phyloP scores from a whole-genome alignment of 2,797 vertebrate species.

The Percopsis omiscomaycus region DNA sequence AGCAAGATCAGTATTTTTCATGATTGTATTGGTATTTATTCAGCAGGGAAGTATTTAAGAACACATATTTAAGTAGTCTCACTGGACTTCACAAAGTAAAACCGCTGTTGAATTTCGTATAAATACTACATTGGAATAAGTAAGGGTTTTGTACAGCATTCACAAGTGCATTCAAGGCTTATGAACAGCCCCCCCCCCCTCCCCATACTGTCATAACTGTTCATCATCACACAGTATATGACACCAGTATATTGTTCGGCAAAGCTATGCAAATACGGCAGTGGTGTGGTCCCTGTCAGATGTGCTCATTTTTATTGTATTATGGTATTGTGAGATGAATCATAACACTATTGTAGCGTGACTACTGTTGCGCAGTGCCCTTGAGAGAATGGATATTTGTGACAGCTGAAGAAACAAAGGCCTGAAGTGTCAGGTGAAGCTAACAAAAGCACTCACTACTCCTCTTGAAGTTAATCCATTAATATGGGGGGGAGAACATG shows the following conservation, averaged over 20 bases:
- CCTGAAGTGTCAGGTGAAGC: slow-evolving; percentile 33
- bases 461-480: slow-evolving; percentile 39
- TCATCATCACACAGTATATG: slow-evolving; percentile 64
- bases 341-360: slow-evolving; percentile 14
- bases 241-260: slow-evolving; percentile 63
- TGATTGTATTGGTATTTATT: slow-evolving; percentile 73
- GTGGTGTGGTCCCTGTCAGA: slow-evolving; percentile 65
- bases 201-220: slow-evolving; percentile 28
- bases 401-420: slow-evolving; percentile 34
- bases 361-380: slow-evolving; percentile 38
- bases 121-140: slow-evolving; percentile 45
- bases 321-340: slow-evolving; percentile 45
- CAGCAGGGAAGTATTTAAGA: slow-evolving; percentile 51
- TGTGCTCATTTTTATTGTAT: slow-evolving; percentile 48
- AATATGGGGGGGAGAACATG: slow-evolving; percentile 28
- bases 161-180: slow-evolving; percentile 63
- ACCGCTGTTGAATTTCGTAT: slow-evolving; percentile 48
- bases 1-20: slow-evolving; percentile 64
- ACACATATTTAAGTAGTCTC: slow-evolving; percentile 49
- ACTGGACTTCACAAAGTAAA: slow-evolving; percentile 43
- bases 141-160: slow-evolving; percentile 39
- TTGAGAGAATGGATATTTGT: slow-evolving; percentile 28
- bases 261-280: slow-evolving; percentile 75
- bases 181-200: slow-evolving; percentile 77
- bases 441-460: slow-evolving; percentile 47